Conservation (phyloP, 2,888 invertebrate genomes). For the Melipona bicolor region DNA sequence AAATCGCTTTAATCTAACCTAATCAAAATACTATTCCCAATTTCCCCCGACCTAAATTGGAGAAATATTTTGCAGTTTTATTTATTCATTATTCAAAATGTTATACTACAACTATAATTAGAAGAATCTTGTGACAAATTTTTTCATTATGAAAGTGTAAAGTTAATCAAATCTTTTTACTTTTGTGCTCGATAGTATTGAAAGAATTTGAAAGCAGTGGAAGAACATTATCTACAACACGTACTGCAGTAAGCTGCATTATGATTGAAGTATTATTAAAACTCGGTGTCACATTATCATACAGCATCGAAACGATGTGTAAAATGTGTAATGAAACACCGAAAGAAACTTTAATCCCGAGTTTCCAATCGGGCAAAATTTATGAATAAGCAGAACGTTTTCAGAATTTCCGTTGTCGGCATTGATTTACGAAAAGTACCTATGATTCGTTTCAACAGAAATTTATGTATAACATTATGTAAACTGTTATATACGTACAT, state of each 20-base stretch:
- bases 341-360: neutral
- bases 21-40: neutral
- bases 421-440: constrained; percentile 20
- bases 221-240: neutral
- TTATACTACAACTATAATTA: neutral
- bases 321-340: neutral
- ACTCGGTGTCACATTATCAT: no score
- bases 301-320: neutral
- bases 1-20: constrained; percentile 23
- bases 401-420: neutral
- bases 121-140: neutral
- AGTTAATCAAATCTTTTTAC: neutral
- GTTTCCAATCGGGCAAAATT: neutral
- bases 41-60: neutral
- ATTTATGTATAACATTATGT: neutral
- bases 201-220: neutral
- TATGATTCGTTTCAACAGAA: neutral
- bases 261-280: neutral
- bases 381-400: neutral
- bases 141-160: neutral
- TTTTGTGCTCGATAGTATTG: neutral
- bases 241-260: neutral
- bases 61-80: neutral
- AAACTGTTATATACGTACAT: neutral
- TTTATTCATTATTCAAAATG: neutral